phyloP scores from a whole-genome alignment of 64 coral and sea anemone species.

The Stichodactyla helianthus region DNA sequence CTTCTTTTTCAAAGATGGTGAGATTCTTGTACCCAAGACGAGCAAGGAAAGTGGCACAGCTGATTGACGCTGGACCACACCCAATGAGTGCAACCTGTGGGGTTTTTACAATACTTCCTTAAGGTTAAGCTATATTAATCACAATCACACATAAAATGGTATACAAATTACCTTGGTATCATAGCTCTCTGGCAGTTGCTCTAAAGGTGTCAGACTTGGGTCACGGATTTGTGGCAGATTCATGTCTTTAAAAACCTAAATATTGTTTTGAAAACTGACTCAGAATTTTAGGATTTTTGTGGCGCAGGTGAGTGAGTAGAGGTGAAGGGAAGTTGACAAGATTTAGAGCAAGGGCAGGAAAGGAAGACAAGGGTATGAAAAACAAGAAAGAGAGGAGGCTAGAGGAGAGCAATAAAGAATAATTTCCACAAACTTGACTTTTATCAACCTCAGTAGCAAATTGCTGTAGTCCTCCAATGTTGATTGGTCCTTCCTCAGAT shows the following conservation, averaged over 20 bases:
- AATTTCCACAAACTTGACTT: neutral
- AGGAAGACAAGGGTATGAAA: too few relatives aligned
- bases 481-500: constrained; percentile 96
- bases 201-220: constrained; percentile 61
- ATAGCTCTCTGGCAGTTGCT: constrained; percentile 79
- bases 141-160: neutral
- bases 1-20: constrained; percentile 90
- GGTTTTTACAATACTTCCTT: neutral
- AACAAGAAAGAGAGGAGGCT: too few relatives aligned
- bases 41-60: constrained; percentile 95
- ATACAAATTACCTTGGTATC: constrained; percentile 66
- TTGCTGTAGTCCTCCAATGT: constrained; percentile 95
- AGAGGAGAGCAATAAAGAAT: neutral
- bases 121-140: neutral
- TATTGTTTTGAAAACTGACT: neutral
- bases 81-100: constrained; percentile 85
- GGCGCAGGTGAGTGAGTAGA: too few relatives aligned
- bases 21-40: constrained; percentile 93
- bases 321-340: too few relatives aligned
- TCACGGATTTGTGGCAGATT: constrained; percentile 85
- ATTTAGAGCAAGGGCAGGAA: too few relatives aligned
- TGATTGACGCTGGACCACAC: constrained; percentile 93
- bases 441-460: constrained; percentile 89
- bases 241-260: constrained; percentile 87
- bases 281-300: neutral